Evolutionary conservation across 2,797 vertebrate genomes (phyloP).

Genomic region (Enteromius viviparus): DNA sequence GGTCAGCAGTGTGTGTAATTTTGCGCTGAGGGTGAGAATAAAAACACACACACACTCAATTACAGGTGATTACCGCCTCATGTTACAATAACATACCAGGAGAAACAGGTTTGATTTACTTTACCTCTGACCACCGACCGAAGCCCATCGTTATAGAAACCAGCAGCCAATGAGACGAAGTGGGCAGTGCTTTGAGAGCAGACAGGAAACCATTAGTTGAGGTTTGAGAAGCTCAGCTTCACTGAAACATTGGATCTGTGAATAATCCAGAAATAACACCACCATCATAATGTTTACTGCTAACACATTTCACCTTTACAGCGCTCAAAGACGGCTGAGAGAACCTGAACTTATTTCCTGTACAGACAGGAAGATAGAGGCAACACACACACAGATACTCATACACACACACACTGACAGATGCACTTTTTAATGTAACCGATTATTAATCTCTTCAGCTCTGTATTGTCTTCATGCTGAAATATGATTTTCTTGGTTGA

Average conservation of each 20-base stretch:
- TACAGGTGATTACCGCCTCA: constrained; percentile 15
- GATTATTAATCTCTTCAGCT: background rate
- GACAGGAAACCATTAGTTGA: background rate
- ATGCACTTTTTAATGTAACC: background rate
- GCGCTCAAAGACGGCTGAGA: background rate
- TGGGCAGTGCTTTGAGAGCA: constrained; percentile 66
- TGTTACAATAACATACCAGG: constrained; percentile 30
- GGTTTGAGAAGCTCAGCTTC: background rate
- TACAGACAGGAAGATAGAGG: background rate
- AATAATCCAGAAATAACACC: background rate
- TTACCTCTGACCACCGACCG: constrained; percentile 3
- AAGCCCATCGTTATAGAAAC: constrained; percentile 6
- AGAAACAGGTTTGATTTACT: constrained; percentile 33
- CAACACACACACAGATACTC: background rate
- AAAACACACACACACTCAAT: constrained; percentile 61
- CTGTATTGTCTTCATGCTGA: background rate
- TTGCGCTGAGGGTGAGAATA: constrained; percentile 76
- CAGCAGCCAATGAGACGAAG: constrained; percentile 3
- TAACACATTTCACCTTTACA: background rate
- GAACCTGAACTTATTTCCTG: background rate
- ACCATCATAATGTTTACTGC: background rate
- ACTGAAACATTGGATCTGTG: background rate
- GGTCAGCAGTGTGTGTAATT: constrained; percentile 60
- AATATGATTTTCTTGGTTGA: background rate
- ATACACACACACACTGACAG: constrained; percentile 9